Evolutionary conservation across 2,797 vertebrate genomes (phyloP), one percentile per base, ranked within the genome.

Genomic region (Alcedo quadribrachys): DNA sequence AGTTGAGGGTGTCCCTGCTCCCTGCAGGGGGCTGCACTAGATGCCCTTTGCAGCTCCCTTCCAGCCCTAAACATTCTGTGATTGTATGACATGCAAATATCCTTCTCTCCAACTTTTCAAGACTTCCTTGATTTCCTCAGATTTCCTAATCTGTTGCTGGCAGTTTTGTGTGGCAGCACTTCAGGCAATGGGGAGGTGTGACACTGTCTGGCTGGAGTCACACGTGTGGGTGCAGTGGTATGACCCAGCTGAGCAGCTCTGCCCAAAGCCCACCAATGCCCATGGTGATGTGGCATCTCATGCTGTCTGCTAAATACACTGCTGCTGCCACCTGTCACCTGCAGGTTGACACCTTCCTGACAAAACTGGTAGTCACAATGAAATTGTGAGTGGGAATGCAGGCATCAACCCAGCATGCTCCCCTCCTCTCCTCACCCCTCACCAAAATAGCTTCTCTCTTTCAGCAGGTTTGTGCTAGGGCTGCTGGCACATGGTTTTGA

Each of bases 141-240:
- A 62, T 78, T 75, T 63, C 48, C 54, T 53, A 35, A 28, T 4
- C 67, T 15, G 4, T 20, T 57, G 58, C 54, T 50, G 32, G 19
- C 30, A 82, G 46, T 42, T 85, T 37, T n/a, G 45, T 18, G 37
- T 22, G 62, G 69, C 60, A 45, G 81, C 61, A 8, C 4, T 53
- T 15, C 30, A 53, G 40, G 35, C 0, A 2, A 10, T 0, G 0
- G 24, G 57, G 33, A 55, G 32, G 32, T 5, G 6, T 51, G 62
- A 51, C 33, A 37, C 12, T 0, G 0, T 42, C 42, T 20, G 42
- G 37, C 51, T 0, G 0, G 35, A 66, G 68, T 40, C 43, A 48
- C 12, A 13, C 0, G 6, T 1, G 2, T 0, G 6, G 51, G 30
- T 2, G 3, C 15, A 27, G 19, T 3, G 11, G 15, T 28, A 5